Evolutionary conservation across 2,113 vertebrate species (phyloP), one percentile per base, ranked within the genome.

Genomic region (Mobula hypostoma): DNA sequence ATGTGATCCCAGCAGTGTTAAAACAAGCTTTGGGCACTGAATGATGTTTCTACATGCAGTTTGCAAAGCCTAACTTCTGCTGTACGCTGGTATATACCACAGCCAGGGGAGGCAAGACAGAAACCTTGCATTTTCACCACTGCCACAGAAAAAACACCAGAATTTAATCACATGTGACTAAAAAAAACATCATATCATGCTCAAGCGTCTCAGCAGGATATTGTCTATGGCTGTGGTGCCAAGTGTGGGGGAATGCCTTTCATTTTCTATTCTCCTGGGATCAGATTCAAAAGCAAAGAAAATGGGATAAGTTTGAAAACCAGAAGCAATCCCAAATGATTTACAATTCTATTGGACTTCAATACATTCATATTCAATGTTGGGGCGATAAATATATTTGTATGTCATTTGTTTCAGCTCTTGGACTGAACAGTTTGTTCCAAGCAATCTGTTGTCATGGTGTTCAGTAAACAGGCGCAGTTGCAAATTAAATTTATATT

Each of bases 381-480:
- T n/a, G 83, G 61, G 29, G 58, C 61, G 27, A 88, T 88, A 63
- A 88, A 63, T 88, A 36, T n/a, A 87, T 87, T 87, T 87, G 66
- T 66, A 66, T 90, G 29, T 90, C 61, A 66, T n/a, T 66, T 90
- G n/a, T 90, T 90, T 90, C 32, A 90, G 66, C n/a, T 68, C 85
- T 68, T 90, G 85, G 85, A 32, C 85, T 66, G 85, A 90, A 68
- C 85, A 90, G n/a, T 68, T 32, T 90, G 85, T 90, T 90, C 61
- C 85, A 66, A 7, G 61, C 61, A 66, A 0, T n/a, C 61, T 7
- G 61, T 90, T n/a, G 85, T 90, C 85, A 90, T 90, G 85, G 85
- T 17, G 85, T 32, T 90, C 85, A 90, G 58, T 90, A 90, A 90
- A 90, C 85, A 88, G 66, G 63, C 85, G 32, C 58, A 90, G 12